Evolutionary conservation across 2,888 invertebrate genomes (phyloP).

Genomic region (Leptogaster cylindrica): DNA sequence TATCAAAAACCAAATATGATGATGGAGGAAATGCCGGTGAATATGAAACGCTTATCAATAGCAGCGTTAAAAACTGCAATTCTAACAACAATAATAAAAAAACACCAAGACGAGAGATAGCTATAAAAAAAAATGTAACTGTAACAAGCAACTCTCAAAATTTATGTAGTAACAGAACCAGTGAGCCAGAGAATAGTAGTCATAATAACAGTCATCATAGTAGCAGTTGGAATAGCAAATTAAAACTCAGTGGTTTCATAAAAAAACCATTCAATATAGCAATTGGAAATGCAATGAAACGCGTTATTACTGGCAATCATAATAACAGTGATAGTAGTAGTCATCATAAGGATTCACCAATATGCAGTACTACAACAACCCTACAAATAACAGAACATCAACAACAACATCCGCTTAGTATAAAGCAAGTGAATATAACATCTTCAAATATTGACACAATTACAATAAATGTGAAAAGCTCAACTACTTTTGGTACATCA

Average conservation of each 20-base stretch:
- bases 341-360: background rate
- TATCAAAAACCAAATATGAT: background rate
- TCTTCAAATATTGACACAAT: slow-evolving; percentile 22
- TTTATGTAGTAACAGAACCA: background rate
- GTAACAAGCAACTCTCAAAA: background rate
- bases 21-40: slow-evolving; percentile 5
- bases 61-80: slow-evolving; percentile 1
- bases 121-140: slow-evolving; percentile 14
- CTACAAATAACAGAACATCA: slow-evolving; percentile 1
- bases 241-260: slow-evolving; percentile 17
- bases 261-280: slow-evolving; percentile 26
- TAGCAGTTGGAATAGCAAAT: slow-evolving; percentile 9
- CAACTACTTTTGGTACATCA: slow-evolving; percentile 23
- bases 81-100: background rate
- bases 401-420: slow-evolving; percentile 9
- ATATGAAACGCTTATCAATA: slow-evolving; percentile 32
- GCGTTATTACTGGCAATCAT: slow-evolving; percentile 21
- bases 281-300: slow-evolving; percentile 42
- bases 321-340: slow-evolving; percentile 13
- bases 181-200: background rate
- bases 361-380: slow-evolving; percentile 17
- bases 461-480: slow-evolving; percentile 32
- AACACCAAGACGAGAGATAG: slow-evolving; percentile 29
- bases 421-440: slow-evolving; percentile 16
- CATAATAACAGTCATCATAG: slow-evolving; percentile 5